These are phyloP conservation scores for Alectoris magna DNA, from an alignment of 2,797 vertebrate species.

Conservation along the genomic window DNA sequence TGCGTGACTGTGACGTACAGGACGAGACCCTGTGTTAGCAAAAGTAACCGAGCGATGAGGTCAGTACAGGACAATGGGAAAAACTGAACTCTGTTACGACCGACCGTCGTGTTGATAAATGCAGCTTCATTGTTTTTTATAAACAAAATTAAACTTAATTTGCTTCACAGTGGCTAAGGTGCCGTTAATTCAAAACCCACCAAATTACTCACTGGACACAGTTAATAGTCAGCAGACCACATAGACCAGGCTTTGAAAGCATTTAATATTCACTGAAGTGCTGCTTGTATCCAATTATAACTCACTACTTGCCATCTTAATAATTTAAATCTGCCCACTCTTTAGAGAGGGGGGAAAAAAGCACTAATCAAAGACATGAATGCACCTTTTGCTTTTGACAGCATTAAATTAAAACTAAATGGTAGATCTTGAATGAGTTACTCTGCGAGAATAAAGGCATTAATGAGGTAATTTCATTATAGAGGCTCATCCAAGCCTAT, in stretches of 20 bases:
- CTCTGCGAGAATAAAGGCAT: slow-evolving; percentile 89
- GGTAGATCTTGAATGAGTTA: slow-evolving; percentile 92
- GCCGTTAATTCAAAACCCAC: slow-evolving; percentile 79
- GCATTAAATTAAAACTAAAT: slow-evolving; percentile 92
- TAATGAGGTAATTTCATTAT: slow-evolving; percentile 99
- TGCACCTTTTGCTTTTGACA: slow-evolving; percentile 86
- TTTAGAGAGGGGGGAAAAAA: slow-evolving; percentile 74
- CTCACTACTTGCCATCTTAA: slow-evolving; percentile 92
- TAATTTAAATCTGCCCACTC: slow-evolving; percentile 97
- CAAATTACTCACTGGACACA: slow-evolving; percentile 86
- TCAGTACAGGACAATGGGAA: slow-evolving; percentile 58
- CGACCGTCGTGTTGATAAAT: slow-evolving; percentile 71
- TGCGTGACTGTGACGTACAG: background rate
- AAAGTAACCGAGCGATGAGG: slow-evolving; percentile 38
- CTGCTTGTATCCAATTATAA: slow-evolving; percentile 99
- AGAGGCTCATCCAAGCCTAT: slow-evolving; percentile 86
- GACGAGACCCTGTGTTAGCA: background rate
- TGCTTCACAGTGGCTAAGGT: slow-evolving; percentile 74
- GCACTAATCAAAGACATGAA: slow-evolving; percentile 85
- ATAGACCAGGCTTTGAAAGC: slow-evolving; percentile 87
- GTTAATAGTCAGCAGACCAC: slow-evolving; percentile 89
- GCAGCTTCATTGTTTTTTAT: slow-evolving; percentile 66
- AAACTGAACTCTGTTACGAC: slow-evolving; percentile 60
- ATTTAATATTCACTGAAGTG: slow-evolving; percentile 94
- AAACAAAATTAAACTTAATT: slow-evolving; percentile 80